These are phyloP conservation scores for Pantherophis alleghaniensis DNA, from an alignment of 2,797 vertebrate genomes.

Conservation along the genomic window DNA sequence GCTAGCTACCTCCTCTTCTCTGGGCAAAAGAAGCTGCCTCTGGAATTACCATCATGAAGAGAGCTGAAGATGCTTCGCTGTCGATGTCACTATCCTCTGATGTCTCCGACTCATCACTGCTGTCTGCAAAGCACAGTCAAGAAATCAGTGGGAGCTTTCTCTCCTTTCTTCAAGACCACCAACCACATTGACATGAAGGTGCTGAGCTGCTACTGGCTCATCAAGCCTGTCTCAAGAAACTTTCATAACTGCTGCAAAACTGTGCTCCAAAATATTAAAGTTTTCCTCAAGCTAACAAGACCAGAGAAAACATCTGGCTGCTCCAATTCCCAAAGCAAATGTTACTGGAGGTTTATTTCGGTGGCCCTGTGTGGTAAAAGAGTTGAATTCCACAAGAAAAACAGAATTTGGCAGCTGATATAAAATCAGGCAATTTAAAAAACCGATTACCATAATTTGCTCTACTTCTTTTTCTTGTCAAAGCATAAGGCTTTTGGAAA, in stretches of 20 bases:
- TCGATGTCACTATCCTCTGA: constrained; percentile 93
- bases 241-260: too few relatives aligned
- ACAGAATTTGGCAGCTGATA: not conserved
- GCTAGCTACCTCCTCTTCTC: too few relatives aligned
- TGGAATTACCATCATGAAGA: constrained; percentile 83
- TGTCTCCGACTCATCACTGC: constrained; percentile 88
- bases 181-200: too few relatives aligned
- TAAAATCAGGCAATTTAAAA: not conserved
- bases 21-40: not conserved
- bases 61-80: constrained; percentile 84
- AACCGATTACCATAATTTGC: not conserved
- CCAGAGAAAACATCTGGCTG: too few relatives aligned
- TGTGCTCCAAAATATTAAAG: not conserved
- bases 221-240: not conserved
- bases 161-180: not conserved
- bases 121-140: constrained; percentile 71
- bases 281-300: not conserved
- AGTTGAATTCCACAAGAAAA: not conserved
- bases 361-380: not conserved
- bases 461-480: not conserved
- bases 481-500: not conserved
- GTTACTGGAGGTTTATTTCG: not conserved
- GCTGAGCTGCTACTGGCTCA: not conserved
- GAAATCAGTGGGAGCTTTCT: not conserved
- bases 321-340: not conserved